These are phyloP conservation scores for Schizopygopsis malacanthus DNA, from an alignment of 2,797 vertebrate species.

Conservation along the genomic window DNA sequence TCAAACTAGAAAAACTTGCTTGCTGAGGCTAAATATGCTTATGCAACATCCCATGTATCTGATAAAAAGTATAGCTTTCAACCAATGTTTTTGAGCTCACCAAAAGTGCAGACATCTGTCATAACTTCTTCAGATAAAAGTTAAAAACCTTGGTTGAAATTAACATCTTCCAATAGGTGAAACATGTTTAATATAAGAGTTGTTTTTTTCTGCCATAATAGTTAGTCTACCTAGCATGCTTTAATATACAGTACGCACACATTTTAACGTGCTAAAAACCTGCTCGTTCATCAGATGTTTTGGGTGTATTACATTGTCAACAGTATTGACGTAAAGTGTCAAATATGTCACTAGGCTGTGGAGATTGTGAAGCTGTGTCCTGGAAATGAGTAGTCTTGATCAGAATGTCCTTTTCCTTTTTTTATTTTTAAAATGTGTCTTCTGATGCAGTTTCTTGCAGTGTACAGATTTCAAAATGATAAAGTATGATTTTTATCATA, in stretches of 20 bases:
- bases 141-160: neutral
- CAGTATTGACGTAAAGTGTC: slow-evolving; percentile 84
- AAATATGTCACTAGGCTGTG: slow-evolving; percentile 70
- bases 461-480: slow-evolving; percentile 77
- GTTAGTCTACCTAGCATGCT: slow-evolving; percentile 74
- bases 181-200: slow-evolving; percentile 36
- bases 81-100: slow-evolving; percentile 24
- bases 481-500: slow-evolving; percentile 83
- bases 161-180: too few species aligned
- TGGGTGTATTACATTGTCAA: slow-evolving; percentile 78
- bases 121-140: slow-evolving; percentile 27
- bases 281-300: slow-evolving; percentile 74
- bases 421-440: slow-evolving; percentile 77
- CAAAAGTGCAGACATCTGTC: slow-evolving; percentile 42
- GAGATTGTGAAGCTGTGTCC: slow-evolving; percentile 75
- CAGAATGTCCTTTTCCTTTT: slow-evolving; percentile 67
- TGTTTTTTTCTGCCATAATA: slow-evolving; percentile 40
- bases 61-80: slow-evolving; percentile 36
- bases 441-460: slow-evolving; percentile 79
- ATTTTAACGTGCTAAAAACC: slow-evolving; percentile 64
- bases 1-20: slow-evolving; percentile 11
- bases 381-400: slow-evolving; percentile 73
- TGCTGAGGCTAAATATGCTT: slow-evolving; percentile 27
- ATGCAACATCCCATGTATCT: slow-evolving; percentile 24
- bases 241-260: slow-evolving; percentile 71